These are phyloP conservation scores for Cancer borealis DNA, from an alignment of 2,888 invertebrate genomes.

Conservation along the genomic window DNA sequence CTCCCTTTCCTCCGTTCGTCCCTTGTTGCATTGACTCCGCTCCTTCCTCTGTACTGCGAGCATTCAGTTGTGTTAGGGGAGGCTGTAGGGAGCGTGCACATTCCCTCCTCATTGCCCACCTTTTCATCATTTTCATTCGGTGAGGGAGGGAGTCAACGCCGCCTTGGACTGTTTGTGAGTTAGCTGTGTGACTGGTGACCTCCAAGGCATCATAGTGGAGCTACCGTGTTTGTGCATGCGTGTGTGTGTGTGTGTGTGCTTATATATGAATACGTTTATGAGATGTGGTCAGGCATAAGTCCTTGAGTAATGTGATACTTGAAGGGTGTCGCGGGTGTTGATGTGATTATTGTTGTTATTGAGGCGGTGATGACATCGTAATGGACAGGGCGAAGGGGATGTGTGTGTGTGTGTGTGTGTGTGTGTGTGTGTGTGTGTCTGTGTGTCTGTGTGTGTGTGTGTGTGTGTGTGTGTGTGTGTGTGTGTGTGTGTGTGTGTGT, in stretches of 20 bases:
- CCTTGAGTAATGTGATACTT: background rate
- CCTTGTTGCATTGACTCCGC: background rate
- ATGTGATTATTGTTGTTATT: background rate
- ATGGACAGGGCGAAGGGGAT: background rate
- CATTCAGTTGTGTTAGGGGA: background rate
- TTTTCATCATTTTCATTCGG: background rate
- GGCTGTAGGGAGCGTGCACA: background rate
- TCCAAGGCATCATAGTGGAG: background rate
- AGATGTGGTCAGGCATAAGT: background rate
- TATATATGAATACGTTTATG: background rate
- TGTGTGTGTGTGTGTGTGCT: background rate
- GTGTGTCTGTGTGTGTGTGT: slow-evolving; percentile 1
- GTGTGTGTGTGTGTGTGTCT: background rate
- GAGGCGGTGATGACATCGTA: background rate
- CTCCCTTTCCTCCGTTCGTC: background rate
- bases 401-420: background rate
- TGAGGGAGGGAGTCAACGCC: background rate
- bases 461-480: slow-evolving; percentile 8
- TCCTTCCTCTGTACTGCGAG: background rate
- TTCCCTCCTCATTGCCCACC: background rate
- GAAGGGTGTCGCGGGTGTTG: background rate
- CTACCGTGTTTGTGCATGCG: background rate
- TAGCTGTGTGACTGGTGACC: background rate
- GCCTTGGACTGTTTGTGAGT: background rate
- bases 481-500: background rate